These are phyloP conservation scores for Dromiciops gliroides DNA, from an alignment of 2,113 vertebrate species.

Conservation along the genomic window DNA sequence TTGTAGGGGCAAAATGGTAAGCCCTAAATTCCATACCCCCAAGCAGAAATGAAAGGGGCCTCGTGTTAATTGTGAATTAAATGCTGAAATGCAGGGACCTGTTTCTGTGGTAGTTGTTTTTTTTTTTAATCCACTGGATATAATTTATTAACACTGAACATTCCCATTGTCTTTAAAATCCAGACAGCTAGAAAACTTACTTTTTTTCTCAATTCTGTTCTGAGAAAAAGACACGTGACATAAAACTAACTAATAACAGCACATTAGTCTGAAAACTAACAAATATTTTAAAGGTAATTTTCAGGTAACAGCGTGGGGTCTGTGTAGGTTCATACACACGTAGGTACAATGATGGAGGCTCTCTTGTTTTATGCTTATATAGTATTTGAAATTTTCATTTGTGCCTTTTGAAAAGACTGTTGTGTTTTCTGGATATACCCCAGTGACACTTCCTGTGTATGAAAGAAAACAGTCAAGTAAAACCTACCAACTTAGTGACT, in stretches of 20 bases:
- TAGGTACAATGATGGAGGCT: background rate
- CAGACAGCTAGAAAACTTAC: background rate
- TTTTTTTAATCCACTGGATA: background rate
- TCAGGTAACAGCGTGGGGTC: background rate
- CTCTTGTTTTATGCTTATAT: background rate
- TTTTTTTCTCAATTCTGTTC: background rate
- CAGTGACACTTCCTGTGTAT: background rate
- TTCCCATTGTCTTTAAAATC: background rate
- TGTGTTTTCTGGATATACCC: background rate
- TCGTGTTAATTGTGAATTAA: constrained; percentile 29
- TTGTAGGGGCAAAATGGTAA: background rate
- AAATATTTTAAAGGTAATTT: background rate
- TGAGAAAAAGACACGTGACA: background rate
- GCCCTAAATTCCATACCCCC: constrained; percentile 7
- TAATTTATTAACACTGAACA: background rate
- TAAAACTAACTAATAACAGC: background rate
- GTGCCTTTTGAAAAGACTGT: background rate
- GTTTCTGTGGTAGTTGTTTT: constrained; percentile 5
- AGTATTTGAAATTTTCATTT: background rate
- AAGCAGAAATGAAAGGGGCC: constrained; percentile 27
- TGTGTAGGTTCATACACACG: background rate
- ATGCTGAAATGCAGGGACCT: background rate
- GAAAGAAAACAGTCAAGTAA: background rate
- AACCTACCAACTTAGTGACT: background rate
- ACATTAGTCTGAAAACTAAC: background rate